phyloP scores from a whole-genome alignment of 2,797 vertebrate species.

The Rhinichthys osculus region DNA sequence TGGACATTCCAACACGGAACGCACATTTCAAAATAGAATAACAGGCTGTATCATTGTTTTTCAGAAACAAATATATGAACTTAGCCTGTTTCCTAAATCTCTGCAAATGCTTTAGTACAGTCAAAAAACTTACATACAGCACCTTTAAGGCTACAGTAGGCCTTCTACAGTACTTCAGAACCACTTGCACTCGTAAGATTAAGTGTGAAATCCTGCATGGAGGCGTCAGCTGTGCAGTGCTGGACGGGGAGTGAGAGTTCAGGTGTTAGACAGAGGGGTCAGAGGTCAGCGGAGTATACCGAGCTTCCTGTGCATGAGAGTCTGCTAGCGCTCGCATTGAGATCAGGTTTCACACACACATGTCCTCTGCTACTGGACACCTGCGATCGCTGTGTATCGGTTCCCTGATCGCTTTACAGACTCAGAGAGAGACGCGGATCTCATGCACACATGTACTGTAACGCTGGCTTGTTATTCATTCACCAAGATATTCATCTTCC shows the following conservation, averaged over 20 bases:
- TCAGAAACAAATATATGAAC: too few species aligned
- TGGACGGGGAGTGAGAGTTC: slow-evolving; percentile 12
- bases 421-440: neutral
- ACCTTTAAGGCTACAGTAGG: too few species aligned
- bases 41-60: too few species aligned
- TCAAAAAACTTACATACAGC: too few species aligned
- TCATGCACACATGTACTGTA: neutral
- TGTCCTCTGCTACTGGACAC: slow-evolving; percentile 43
- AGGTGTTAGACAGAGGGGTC: slow-evolving; percentile 22
- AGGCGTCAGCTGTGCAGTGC: neutral
- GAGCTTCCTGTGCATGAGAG: slow-evolving; percentile 23
- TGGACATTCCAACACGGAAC: neutral
- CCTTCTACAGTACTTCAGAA: neutral
- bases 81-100: too few species aligned
- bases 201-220: neutral
- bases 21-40: neutral
- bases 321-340: neutral
- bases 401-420: slow-evolving; percentile 48
- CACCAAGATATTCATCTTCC: neutral
- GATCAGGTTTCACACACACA: slow-evolving; percentile 40
- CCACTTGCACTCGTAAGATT: neutral
- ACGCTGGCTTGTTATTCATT: neutral
- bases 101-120: too few species aligned
- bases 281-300: slow-evolving; percentile 39
- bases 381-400: slow-evolving; percentile 44